Conservation (phyloP, 37 sponge, comb jelly and placozoan species). For the Lycopodina hypogea region DNA sequence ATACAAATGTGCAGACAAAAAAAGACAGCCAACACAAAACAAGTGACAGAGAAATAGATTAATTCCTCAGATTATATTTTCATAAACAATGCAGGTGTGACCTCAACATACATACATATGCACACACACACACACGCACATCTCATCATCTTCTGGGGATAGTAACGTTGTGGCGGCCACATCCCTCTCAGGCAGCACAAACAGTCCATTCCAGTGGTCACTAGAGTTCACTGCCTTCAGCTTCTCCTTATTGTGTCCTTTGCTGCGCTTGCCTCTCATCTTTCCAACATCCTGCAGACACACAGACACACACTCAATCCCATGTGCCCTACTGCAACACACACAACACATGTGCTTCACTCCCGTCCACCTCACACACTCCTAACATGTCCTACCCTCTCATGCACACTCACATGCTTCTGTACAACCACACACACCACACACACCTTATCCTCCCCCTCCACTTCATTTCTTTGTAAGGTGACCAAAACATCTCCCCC, state of each 20-base stretch:
- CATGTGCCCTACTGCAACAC: background rate
- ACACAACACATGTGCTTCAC: background rate
- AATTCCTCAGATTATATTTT: no score
- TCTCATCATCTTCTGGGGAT: background rate
- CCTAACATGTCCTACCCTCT: conserved; percentile 19
- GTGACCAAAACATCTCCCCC: conserved; percentile 19
- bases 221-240: background rate
- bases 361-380: background rate
- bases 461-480: conserved; percentile 14
- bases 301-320: background rate
- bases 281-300: background rate
- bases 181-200: conserved; percentile 33
- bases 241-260: conserved; percentile 9
- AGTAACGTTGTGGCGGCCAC: background rate
- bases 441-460: conserved; percentile 2
- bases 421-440: background rate
- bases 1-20: background rate
- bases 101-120: no score
- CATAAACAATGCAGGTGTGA: no score
- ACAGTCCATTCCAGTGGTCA: conserved; percentile 11
- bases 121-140: background rate
- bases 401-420: background rate
- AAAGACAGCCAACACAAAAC: background rate
- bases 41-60: background rate
- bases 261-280: background rate